Evolutionary conservation across 1,140 invertebrate genomes (phyloP).

Genomic region (Euschistus heros): DNA sequence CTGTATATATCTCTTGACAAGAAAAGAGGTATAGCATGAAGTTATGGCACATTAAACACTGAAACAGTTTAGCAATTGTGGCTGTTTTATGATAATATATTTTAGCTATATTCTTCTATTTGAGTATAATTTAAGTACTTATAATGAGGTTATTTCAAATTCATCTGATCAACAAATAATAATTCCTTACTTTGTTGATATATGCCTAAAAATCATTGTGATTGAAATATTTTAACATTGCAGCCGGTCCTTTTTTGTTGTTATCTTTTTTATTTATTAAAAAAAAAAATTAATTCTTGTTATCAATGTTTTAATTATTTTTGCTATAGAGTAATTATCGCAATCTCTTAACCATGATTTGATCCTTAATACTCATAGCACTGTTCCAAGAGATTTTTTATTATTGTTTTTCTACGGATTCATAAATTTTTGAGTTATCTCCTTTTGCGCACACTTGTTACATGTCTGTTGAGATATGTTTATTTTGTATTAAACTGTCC

Average conservation of each 20-base stretch:
- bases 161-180: background rate
- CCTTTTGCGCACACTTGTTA: background rate
- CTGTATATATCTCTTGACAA: too few relatives aligned
- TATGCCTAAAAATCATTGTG: background rate
- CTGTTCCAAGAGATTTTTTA: background rate
- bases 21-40: too few relatives aligned
- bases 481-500: background rate
- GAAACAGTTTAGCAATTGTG: too few relatives aligned
- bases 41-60: too few relatives aligned
- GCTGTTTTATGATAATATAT: too few relatives aligned
- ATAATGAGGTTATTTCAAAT: background rate
- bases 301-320: background rate
- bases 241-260: background rate
- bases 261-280: background rate
- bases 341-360: too few relatives aligned
- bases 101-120: too few relatives aligned
- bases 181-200: background rate
- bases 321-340: background rate
- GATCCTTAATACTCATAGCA: conserved; percentile 6
- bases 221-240: background rate
- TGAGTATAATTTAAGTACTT: background rate
- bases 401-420: background rate
- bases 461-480: background rate
- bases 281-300: background rate
- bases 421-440: background rate